Evolutionary conservation across 2,888 invertebrate species (phyloP).

Genomic region (Lasioglossum villosulum): DNA sequence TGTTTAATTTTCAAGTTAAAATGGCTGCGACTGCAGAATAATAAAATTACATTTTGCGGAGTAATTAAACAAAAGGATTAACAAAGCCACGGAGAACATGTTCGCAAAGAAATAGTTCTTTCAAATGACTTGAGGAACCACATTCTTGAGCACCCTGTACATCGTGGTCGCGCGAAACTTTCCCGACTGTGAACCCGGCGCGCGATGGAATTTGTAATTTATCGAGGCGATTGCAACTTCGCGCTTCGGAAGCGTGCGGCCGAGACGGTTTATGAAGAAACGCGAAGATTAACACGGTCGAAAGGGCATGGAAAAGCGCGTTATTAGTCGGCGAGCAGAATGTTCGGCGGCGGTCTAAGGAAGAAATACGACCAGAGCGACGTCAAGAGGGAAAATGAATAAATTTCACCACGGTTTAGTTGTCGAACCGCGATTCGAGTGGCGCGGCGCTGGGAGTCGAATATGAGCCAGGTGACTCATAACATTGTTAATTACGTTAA

Average conservation of each 20-base stretch:
- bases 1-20: too few relatives aligned
- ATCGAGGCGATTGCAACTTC: not conserved
- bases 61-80: too few relatives aligned
- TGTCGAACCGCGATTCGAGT: constrained; percentile 6
- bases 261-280: not conserved
- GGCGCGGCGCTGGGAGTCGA: constrained; percentile 28
- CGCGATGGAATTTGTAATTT: not conserved
- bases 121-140: too few relatives aligned
- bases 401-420: constrained; percentile 1
- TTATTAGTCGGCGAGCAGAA: constrained; percentile 17
- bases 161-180: not conserved
- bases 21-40: too few relatives aligned
- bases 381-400: constrained; percentile 11
- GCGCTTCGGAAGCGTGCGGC: not conserved
- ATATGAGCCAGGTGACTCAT: constrained; percentile 64
- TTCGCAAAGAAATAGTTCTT: too few relatives aligned
- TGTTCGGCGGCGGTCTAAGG: not conserved
- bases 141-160: too few relatives aligned
- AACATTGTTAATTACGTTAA: constrained; percentile 70
- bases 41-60: too few relatives aligned
- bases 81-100: too few relatives aligned
- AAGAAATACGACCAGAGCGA: too few relatives aligned
- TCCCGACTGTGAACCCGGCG: not conserved
- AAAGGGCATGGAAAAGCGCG: constrained; percentile 19
- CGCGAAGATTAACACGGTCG: constrained; percentile 3